These are phyloP conservation scores for Lithophane leautieri DNA, from an alignment of 2,888 invertebrate genomes.

Conservation along the genomic window DNA sequence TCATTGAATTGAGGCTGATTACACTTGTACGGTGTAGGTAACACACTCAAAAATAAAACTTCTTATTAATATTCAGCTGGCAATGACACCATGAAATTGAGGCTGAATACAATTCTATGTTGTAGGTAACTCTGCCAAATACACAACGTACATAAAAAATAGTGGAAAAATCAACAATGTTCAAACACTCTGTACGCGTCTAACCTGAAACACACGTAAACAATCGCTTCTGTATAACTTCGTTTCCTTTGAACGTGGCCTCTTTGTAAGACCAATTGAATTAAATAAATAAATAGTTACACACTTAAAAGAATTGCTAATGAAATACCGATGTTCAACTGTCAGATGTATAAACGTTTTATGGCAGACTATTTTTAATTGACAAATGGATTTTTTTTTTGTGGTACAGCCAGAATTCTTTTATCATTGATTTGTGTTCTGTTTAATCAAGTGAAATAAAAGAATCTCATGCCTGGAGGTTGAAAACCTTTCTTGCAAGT, in stretches of 20 bases:
- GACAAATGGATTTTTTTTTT: constrained; percentile 21
- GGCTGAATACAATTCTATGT: background rate
- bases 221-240: constrained; percentile 71
- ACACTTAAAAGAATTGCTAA: constrained; percentile 68
- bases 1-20: no score
- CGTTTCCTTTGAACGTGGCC: constrained; percentile 74
- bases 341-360: constrained; percentile 32
- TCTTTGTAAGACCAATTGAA: constrained; percentile 77
- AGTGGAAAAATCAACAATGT: background rate
- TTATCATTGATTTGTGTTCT: background rate
- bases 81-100: background rate
- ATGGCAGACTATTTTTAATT: constrained; percentile 49
- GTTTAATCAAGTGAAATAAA: constrained; percentile 7
- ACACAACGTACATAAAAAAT: background rate
- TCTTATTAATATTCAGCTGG: background rate
- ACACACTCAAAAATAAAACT: background rate
- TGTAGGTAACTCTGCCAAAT: background rate
- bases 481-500: no score
- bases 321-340: constrained; percentile 61
- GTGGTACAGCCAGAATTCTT: background rate
- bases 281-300: constrained; percentile 76
- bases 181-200: constrained; percentile 10
- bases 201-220: constrained; percentile 62
- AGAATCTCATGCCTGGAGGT: background rate
- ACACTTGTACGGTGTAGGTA: no score